Conservation (phyloP, 2,888 invertebrate species). For the Zootermopsis nevadensis region DNA sequence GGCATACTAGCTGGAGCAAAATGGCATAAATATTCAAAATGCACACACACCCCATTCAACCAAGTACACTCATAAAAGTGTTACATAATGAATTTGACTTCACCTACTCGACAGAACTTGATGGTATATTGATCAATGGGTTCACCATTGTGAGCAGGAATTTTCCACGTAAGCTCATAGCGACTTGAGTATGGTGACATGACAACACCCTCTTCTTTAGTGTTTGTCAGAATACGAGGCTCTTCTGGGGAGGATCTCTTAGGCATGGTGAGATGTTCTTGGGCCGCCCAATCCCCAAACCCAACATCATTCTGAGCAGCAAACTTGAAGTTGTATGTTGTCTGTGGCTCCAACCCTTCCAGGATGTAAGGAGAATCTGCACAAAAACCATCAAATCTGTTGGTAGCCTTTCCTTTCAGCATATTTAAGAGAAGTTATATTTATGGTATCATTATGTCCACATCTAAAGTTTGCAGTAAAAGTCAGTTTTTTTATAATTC, state of each 20-base stretch:
- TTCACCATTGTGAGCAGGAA: slow-evolving; percentile 90
- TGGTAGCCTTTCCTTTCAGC: too few relatives aligned
- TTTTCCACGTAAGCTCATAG: slow-evolving; percentile 85
- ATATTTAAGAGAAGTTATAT: too few relatives aligned
- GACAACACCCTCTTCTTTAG: slow-evolving; percentile 65
- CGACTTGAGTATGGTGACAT: slow-evolving; percentile 78
- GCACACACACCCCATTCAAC: too few relatives aligned
- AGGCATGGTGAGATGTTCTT: slow-evolving; percentile 77
- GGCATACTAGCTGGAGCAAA: not conserved
- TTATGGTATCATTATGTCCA: too few relatives aligned
- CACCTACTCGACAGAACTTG: slow-evolving; percentile 81
- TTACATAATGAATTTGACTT: not conserved
- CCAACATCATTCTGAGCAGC: slow-evolving; percentile 88
- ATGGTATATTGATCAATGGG: slow-evolving; percentile 86
- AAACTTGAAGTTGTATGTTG: slow-evolving; percentile 84
- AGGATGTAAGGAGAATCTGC: slow-evolving; percentile 82
- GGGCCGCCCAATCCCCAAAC: slow-evolving; percentile 77
- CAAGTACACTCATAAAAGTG: too few relatives aligned
- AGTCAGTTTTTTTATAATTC: too few relatives aligned
- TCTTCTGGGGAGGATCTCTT: slow-evolving; percentile 80
- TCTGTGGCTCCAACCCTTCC: slow-evolving; percentile 81
- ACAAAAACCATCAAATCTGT: slow-evolving; percentile 45
- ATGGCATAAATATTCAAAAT: not conserved
- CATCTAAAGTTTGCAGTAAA: too few relatives aligned
- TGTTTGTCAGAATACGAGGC: slow-evolving; percentile 70